Conservation (phyloP, 2,888 invertebrate genomes). For the Lydus trimaculatus region DNA sequence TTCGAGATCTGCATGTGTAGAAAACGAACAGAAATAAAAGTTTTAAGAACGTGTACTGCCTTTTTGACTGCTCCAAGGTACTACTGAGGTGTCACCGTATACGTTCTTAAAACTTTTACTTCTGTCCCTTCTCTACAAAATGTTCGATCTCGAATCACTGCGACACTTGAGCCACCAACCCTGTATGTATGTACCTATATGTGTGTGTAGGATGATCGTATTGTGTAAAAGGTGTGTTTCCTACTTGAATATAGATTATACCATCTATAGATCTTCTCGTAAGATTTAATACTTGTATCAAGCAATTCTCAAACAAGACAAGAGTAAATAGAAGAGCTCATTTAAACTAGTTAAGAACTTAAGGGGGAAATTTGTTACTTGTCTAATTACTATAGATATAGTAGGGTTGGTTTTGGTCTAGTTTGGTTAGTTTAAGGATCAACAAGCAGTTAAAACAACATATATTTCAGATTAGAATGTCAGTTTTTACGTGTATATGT, state of each 20-base stretch:
- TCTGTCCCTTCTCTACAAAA: too few relatives aligned
- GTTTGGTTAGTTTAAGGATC: background rate
- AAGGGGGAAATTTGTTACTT: background rate
- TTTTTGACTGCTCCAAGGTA: too few relatives aligned
- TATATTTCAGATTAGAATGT: background rate
- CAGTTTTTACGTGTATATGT: background rate
- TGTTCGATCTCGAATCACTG: too few relatives aligned
- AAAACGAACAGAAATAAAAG: too few relatives aligned
- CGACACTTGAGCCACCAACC: too few relatives aligned
- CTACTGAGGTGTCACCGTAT: too few relatives aligned
- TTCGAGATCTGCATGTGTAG: too few relatives aligned
- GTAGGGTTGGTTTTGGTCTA: background rate
- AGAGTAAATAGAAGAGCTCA: background rate
- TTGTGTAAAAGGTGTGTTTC: background rate
- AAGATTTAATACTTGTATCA: background rate
- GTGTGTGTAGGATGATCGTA: background rate
- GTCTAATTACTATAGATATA: constrained; percentile 10
- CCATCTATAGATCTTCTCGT: background rate
- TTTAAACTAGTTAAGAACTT: background rate
- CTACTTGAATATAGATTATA: background rate
- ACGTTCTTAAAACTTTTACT: too few relatives aligned
- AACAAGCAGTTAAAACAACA: constrained; percentile 2
- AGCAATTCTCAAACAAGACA: background rate
- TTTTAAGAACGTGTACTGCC: too few relatives aligned
- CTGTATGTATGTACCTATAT: too few relatives aligned